These are phyloP conservation scores for Patella pellucida DNA, from an alignment of 2,888 invertebrate species.

Conservation along the genomic window DNA sequence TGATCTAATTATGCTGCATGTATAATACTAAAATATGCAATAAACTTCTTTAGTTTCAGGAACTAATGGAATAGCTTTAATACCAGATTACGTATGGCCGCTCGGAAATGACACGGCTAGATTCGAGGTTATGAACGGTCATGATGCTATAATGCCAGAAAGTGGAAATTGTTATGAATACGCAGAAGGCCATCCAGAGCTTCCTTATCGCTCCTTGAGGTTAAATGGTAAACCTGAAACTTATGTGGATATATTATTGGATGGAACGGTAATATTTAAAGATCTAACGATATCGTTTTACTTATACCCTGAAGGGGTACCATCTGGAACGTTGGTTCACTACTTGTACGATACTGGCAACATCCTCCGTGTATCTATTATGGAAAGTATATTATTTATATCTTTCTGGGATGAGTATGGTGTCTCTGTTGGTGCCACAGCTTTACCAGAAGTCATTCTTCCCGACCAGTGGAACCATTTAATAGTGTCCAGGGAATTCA, in stretches of 20 bases:
- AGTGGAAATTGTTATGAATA: conserved; percentile 35
- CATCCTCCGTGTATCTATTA: conserved; percentile 33
- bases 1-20: no score
- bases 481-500: conserved; percentile 39
- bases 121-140: conserved; percentile 35
- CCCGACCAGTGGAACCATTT: conserved; percentile 44
- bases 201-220: conserved; percentile 36
- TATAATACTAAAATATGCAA: no score
- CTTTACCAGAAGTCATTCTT: conserved; percentile 34
- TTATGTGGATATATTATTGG: conserved; percentile 34
- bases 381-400: conserved; percentile 38
- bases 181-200: conserved; percentile 31
- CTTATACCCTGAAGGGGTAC: conserved; percentile 28
- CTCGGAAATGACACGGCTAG: conserved; percentile 36
- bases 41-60: background rate
- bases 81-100: conserved; percentile 36
- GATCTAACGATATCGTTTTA: conserved; percentile 37
- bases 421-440: conserved; percentile 43
- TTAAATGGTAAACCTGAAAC: conserved; percentile 26
- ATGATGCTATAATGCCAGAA: conserved; percentile 35
- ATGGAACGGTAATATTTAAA: conserved; percentile 31
- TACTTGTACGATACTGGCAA: conserved; percentile 39
- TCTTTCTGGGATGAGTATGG: conserved; percentile 52
- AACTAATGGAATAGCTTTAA: background rate
- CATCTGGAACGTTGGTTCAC: conserved; percentile 33